phyloP scores from a whole-genome alignment of 2,888 invertebrate species.

The Crepidodera aurea region DNA sequence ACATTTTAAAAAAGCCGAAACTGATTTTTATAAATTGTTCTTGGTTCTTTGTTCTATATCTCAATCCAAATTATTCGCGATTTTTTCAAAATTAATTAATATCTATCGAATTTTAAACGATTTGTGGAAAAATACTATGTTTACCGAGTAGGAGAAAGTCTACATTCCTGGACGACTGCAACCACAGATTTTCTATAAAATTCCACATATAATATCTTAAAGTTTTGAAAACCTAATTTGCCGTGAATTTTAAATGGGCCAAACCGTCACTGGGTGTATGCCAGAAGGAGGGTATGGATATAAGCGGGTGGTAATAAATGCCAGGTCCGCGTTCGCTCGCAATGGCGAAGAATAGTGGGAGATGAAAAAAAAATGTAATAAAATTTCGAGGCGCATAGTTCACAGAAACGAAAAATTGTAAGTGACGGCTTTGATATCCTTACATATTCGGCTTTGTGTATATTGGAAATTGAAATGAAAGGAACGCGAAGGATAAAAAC shows the following conservation, averaged over 20 bases:
- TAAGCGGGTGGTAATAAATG: background rate
- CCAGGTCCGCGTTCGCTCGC: slow-evolving; percentile 1
- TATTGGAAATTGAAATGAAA: background rate
- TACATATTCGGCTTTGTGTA: background rate
- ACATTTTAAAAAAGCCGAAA: no score
- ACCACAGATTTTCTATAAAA: no score
- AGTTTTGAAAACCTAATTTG: no score
- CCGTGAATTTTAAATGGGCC: background rate
- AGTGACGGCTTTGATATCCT: background rate
- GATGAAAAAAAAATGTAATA: background rate
- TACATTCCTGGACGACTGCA: no score
- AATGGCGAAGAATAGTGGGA: background rate
- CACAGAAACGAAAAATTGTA: background rate
- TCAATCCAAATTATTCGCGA: no score
- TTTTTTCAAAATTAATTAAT: no score
- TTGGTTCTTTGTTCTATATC: no score
- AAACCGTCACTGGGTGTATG: background rate
- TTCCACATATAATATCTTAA: no score
- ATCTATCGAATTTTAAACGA: no score
- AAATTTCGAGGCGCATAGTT: background rate
- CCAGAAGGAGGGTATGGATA: background rate
- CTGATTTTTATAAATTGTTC: no score
- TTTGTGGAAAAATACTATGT: no score
- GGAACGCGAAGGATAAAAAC: background rate
- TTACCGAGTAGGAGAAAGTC: no score